Percentiles rank a stretch among this genome's conserved stretches.
Conservation (phyloP, 1,140 invertebrate species). For the Matsumurasca onukii region DNA sequence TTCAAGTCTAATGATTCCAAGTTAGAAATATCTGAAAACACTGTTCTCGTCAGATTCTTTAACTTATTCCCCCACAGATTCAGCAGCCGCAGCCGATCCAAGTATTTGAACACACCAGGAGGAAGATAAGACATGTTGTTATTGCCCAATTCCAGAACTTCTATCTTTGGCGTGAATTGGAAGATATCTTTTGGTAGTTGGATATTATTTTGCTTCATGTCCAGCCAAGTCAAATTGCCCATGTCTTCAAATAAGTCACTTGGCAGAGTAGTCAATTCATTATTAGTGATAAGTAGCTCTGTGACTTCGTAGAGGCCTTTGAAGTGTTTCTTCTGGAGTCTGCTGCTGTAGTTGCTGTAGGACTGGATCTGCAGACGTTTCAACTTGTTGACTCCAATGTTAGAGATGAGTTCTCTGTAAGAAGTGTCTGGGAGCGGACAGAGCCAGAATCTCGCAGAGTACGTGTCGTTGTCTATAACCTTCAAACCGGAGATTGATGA, state of each 20-base stretch:
- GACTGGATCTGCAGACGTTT: conserved; percentile 52
- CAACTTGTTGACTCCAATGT: conserved; percentile 50
- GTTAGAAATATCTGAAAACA: conserved; percentile 58
- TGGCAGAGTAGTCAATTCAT: conserved; percentile 54
- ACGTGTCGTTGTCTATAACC: conserved; percentile 23
- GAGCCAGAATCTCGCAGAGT: conserved; percentile 37
- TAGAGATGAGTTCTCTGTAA: conserved; percentile 40
- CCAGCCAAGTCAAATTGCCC: conserved; percentile 57
- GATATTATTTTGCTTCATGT: conserved; percentile 59
- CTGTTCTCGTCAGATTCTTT: conserved; percentile 55
- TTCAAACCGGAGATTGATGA: conserved; percentile 17
- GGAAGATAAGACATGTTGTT: conserved; percentile 59
- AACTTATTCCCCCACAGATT: conserved; percentile 65
- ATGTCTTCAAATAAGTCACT: conserved; percentile 59
- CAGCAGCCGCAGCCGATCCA: conserved; percentile 55
- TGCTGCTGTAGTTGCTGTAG: conserved; percentile 50
- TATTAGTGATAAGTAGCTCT: conserved; percentile 51
- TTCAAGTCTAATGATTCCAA: conserved; percentile 61
- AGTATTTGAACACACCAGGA: conserved; percentile 57
- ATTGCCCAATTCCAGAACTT: conserved; percentile 60
- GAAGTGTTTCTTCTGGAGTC: conserved; percentile 54
- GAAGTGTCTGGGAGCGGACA: conserved; percentile 45
- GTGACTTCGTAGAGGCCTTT: conserved; percentile 52
- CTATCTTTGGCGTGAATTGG: conserved; percentile 50
- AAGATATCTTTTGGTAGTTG: conserved; percentile 41